Base-by-base conservation (phyloP, 2,888 invertebrate genomes). In the Scrobipalpa costella region DNA sequence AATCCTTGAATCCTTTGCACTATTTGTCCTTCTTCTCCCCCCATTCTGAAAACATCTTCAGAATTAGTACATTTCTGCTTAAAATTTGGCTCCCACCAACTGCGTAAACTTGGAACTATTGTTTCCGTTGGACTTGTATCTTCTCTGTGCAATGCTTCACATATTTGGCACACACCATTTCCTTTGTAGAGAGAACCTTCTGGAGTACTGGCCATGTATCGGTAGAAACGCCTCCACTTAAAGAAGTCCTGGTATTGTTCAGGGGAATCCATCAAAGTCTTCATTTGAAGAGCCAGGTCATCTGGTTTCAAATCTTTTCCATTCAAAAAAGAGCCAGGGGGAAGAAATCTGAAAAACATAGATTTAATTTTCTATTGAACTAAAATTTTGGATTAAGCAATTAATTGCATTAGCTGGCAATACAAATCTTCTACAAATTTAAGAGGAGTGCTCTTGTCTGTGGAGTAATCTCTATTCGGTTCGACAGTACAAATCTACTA, bases 321-420 rank as follows among this genome's bases (percentile, higher is more conserved):
- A 15, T 58, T 40, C 13, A 58, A 38, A 58, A 40, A 58, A 9
- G 40, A 40, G 9, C 15, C 9, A 0, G 38, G 38, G 9, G 58
- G 58, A 36, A 58, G 38, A 40, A 58, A 58, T 17, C 58, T 58
- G 58, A 38, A 58, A 58, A 19, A 58, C 5, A 55, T 33, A 33
- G 13, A 38, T 11, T 17, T 1, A 38, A 9, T 9, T n/a, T 17
- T 34, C 8, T 1, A 38, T 38, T 34, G 7, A 34, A 34, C 13
- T 13, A 13, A 40, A 40, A 40, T 1, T 1, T 44, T n/a, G 3
- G 15, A 15, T n/a, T 44, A 5, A 44, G 2, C 27, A 27, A 3
- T 27, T 27, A 27, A 5, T 27, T 27, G 27, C 27, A 27, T 27
- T n/a, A n/a, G n/a, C 27, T 27, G 2, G 27, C 27, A 27, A 27